Evolutionary conservation across 1,140 invertebrate genomes (phyloP).

Genomic region (Scaptodrosophila lebanonensis): DNA sequence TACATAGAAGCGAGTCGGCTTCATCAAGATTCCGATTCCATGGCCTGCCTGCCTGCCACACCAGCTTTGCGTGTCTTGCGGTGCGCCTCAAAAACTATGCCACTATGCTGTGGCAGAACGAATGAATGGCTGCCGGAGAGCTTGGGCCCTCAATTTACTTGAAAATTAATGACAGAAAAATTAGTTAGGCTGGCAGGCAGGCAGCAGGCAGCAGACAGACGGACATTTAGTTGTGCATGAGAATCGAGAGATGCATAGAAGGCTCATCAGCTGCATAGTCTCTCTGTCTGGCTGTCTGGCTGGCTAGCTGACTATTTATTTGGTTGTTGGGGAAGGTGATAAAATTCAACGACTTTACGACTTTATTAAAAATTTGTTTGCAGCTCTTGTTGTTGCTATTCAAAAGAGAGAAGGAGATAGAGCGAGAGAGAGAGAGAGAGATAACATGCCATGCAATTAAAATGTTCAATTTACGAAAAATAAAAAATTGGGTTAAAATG

Average conservation of each 20-base stretch:
- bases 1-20: no score
- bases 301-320: no score
- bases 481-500: slow-evolving; percentile 35
- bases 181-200: slow-evolving; percentile 20
- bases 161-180: slow-evolving; percentile 41
- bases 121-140: no score
- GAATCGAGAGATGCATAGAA: background rate
- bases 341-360: slow-evolving; percentile 33
- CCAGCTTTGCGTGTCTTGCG: no score
- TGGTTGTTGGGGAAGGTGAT: no score
- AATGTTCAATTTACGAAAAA: slow-evolving; percentile 14
- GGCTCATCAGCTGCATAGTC: slow-evolving; percentile 7
- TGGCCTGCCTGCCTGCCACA: no score
- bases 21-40: no score
- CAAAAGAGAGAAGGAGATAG: background rate
- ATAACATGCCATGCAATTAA: slow-evolving; percentile 29
- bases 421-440: background rate
- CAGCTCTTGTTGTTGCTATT: background rate
- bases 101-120: no score
- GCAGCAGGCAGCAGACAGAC: background rate
- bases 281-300: no score
- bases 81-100: no score
- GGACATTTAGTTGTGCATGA: background rate
- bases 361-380: slow-evolving; percentile 31
- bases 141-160: no score